Evolutionary conservation across 2,888 invertebrate genomes (phyloP).

Genomic region (Cinara cedri): DNA sequence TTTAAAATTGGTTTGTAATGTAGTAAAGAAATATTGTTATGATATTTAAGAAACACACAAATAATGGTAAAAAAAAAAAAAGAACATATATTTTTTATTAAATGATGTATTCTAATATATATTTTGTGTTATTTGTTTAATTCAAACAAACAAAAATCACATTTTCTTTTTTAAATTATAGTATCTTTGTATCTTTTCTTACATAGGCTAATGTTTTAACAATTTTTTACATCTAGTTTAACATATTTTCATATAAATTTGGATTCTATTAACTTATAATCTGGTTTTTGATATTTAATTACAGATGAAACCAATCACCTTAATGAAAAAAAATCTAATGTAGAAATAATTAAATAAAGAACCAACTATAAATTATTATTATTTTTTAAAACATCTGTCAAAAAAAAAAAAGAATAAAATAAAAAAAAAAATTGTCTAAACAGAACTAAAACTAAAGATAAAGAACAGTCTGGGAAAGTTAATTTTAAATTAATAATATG

Average conservation of each 20-base stretch:
- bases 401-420: too few species aligned
- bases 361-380: conserved; percentile 30
- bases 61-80: conserved; percentile 53
- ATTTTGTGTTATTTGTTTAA: conserved; percentile 45
- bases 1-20: too few species aligned
- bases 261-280: conserved; percentile 38
- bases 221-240: conserved; percentile 37
- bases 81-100: conserved; percentile 44
- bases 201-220: conserved; percentile 47
- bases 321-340: conserved; percentile 33
- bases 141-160: conserved; percentile 54
- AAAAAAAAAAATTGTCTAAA: conserved; percentile 47
- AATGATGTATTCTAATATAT: conserved; percentile 43
- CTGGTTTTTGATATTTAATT: conserved; percentile 41
- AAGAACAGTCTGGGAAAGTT: conserved; percentile 55
- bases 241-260: conserved; percentile 34
- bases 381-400: conserved; percentile 46
- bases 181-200: conserved; percentile 41
- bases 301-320: conserved; percentile 56
- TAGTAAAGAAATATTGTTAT: neutral
- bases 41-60: conserved; percentile 30
- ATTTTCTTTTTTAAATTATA: conserved; percentile 31
- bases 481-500: conserved; percentile 55
- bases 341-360: conserved; percentile 38
- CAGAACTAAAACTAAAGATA: conserved; percentile 53